Evolutionary conservation across 2,888 invertebrate genomes (phyloP).

Genomic region (Cremastinae sp.): DNA sequence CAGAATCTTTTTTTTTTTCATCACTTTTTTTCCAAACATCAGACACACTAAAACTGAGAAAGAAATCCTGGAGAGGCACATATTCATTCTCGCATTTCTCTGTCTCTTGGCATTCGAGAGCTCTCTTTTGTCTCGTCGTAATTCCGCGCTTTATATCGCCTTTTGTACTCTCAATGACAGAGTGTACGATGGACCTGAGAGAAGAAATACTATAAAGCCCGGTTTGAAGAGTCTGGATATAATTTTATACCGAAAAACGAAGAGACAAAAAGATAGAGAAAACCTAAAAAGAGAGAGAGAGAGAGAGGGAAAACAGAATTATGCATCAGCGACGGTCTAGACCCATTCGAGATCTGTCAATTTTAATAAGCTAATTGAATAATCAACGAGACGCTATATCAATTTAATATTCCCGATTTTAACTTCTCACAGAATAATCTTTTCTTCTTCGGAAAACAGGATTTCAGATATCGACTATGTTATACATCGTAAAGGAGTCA

Average conservation of each 20-base stretch:
- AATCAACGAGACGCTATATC: constrained; percentile 11
- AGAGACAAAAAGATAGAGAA: background rate
- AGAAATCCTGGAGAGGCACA: constrained; percentile 13
- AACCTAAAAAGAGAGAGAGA: background rate
- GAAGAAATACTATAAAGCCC: background rate
- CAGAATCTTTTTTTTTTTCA: background rate
- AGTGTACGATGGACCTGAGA: background rate
- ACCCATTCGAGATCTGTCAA: constrained; percentile 23
- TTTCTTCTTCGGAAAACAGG: too few species aligned
- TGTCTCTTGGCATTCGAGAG: constrained; percentile 40
- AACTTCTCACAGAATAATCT: background rate
- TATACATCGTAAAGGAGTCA: too few species aligned
- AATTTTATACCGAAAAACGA: background rate
- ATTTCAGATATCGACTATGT: background rate
- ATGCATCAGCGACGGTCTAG: constrained; percentile 22
- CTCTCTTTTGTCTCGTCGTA: constrained; percentile 44
- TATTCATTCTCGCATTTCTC: constrained; percentile 56
- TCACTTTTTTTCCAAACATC: background rate
- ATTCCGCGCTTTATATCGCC: constrained; percentile 45
- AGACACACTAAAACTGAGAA: too few species aligned
- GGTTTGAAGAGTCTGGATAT: background rate
- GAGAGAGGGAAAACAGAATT: constrained; percentile 16
- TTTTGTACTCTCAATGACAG: constrained; percentile 47
- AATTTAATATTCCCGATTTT: background rate
- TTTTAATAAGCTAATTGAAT: constrained; percentile 9